A percentile compares a stretch with the other conserved stretches of the same genome.
phyloP scores from a whole-genome alignment of 1,140 invertebrate species.

The Theocolax elegans region DNA sequence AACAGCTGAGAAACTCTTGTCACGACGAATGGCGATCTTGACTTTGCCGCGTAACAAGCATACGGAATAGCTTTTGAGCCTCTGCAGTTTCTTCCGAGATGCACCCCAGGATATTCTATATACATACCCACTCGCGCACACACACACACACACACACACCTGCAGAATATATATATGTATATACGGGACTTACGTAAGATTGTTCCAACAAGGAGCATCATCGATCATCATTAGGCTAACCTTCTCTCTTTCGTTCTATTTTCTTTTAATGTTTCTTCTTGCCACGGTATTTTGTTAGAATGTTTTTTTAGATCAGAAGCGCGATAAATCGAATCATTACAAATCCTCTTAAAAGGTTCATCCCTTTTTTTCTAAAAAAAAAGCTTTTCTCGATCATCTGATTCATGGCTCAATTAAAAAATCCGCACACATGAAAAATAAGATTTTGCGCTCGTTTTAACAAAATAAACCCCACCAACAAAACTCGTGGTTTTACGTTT shows the following conservation, averaged over 20 bases:
- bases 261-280: not conserved
- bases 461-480: no score
- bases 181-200: slow-evolving; percentile 28
- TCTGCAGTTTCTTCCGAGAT: slow-evolving; percentile 9
- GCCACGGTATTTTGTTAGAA: slow-evolving; percentile 2
- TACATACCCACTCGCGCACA: no score
- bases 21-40: slow-evolving; percentile 33
- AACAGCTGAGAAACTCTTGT: slow-evolving; percentile 20
- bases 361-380: no score
- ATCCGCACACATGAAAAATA: no score
- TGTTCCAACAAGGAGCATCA: slow-evolving; percentile 48
- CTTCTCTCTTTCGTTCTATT: slow-evolving; percentile 1
- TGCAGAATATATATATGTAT: no score
- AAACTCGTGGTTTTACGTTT: no score
- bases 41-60: slow-evolving; percentile 29
- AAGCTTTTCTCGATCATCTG: no score
- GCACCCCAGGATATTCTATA: no score
- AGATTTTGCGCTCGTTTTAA: no score
- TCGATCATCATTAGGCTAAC: slow-evolving; percentile 55
- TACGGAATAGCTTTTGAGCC: slow-evolving; percentile 28
- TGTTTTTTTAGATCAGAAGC: not conserved
- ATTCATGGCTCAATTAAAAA: no score
- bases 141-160: no score
- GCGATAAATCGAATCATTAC: not conserved
- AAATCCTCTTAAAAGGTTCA: no score